phyloP scores from a whole-genome alignment of 2,797 vertebrate species.

The Hozukius guyotensis region DNA sequence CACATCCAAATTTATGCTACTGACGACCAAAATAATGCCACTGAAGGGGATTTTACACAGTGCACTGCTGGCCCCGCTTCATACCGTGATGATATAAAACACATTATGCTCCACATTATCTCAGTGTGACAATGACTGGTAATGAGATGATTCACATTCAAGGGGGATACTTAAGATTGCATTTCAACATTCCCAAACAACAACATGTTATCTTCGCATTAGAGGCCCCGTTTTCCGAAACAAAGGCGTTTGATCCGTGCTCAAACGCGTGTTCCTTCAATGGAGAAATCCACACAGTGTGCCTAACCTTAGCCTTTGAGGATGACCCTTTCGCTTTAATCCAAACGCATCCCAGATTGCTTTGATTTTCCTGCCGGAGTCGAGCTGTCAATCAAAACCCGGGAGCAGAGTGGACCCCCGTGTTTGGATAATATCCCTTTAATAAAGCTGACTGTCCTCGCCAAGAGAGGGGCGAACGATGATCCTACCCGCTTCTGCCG shows the following conservation, averaged over 20 bases:
- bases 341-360: constrained; percentile 51
- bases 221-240: constrained; percentile 59
- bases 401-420: neutral
- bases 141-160: constrained; percentile 82
- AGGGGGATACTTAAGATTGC: constrained; percentile 78
- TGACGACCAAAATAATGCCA: constrained; percentile 83
- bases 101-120: constrained; percentile 81
- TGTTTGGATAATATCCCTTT: constrained; percentile 61
- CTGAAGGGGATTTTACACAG: constrained; percentile 81
- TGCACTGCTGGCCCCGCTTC: constrained; percentile 77
- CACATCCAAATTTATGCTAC: constrained; percentile 83
- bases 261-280: constrained; percentile 5
- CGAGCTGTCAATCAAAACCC: constrained; percentile 69
- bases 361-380: constrained; percentile 46
- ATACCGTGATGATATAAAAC: constrained; percentile 80
- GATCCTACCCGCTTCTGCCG: neutral
- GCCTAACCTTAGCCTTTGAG: constrained; percentile 52
- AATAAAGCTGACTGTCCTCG: constrained; percentile 52
- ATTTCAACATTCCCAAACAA: constrained; percentile 77
- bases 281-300: constrained; percentile 18
- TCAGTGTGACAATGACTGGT: constrained; percentile 79
- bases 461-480: constrained; percentile 16
- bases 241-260: constrained; percentile 66
- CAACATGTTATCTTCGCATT: constrained; percentile 77
- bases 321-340: constrained; percentile 60